Evolutionary conservation across 2,113 vertebrate species (phyloP).

Genomic region (Oceanodroma tethys): DNA sequence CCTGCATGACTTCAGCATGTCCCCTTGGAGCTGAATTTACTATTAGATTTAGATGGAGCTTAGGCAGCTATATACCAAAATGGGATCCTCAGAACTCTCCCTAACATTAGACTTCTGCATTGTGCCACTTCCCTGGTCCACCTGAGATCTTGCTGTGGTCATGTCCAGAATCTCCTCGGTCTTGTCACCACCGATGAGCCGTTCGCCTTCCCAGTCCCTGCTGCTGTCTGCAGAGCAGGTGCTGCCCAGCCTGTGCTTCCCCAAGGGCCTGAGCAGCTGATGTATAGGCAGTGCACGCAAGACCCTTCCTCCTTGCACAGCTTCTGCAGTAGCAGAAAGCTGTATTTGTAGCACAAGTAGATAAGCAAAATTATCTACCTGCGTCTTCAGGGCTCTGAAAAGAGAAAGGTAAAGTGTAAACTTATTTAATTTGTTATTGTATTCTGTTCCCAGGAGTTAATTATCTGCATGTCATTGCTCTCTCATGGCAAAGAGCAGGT

Average conservation of each 20-base stretch:
- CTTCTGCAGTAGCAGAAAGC: background rate
- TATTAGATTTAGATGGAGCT: background rate
- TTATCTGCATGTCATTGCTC: background rate
- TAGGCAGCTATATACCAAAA: background rate
- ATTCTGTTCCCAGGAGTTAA: background rate
- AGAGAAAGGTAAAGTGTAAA: background rate
- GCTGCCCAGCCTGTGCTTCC: background rate
- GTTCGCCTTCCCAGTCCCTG: background rate
- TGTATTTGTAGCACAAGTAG: background rate
- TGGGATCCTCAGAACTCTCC: background rate
- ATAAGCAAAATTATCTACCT: background rate
- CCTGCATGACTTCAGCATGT: background rate
- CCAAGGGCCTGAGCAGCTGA: background rate
- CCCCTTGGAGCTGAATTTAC: background rate
- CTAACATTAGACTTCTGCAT: background rate
- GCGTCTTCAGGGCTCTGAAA: background rate
- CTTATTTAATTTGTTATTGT: background rate
- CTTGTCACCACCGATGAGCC: fast-evolving
- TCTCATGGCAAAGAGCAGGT: background rate
- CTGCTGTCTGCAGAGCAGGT: background rate
- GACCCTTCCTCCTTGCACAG: background rate
- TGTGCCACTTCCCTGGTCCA: background rate
- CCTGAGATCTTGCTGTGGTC: background rate
- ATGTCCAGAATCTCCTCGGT: background rate
- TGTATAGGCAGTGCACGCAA: fast-evolving